Conservation (phyloP, 2,797 vertebrate genomes). For the Stomatorhinus walkeri region DNA sequence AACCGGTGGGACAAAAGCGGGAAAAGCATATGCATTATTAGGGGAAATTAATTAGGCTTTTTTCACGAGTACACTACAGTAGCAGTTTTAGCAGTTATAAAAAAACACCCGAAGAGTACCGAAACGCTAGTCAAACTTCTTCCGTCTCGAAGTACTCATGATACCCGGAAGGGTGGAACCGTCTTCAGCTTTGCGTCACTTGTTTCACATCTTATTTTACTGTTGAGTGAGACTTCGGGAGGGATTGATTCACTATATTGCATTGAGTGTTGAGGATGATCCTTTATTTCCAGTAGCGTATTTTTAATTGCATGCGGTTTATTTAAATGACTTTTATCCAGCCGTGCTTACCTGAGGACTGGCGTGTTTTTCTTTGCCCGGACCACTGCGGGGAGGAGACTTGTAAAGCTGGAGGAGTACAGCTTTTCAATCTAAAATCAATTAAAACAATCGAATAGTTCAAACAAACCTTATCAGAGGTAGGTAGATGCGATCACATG, state of each 20-base stretch:
- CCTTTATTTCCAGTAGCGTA: background rate
- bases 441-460: background rate
- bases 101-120: background rate
- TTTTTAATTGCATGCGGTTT: background rate
- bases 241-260: background rate
- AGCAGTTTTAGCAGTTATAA: background rate
- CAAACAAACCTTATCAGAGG: background rate
- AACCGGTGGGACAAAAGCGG: background rate
- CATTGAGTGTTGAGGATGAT: background rate
- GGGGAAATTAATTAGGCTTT: background rate
- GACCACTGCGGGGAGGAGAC: background rate
- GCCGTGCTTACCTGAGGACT: background rate
- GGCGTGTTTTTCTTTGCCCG: background rate
- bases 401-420: background rate
- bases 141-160: slow-evolving; percentile 35
- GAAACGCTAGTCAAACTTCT: slow-evolving; percentile 18
- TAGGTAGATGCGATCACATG: background rate
- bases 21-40: background rate
- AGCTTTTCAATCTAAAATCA: background rate
- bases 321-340: background rate
- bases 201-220: slow-evolving; percentile 21
- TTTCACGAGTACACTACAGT: background rate
- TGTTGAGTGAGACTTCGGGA: background rate
- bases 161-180: slow-evolving; percentile 52
- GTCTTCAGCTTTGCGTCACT: slow-evolving; percentile 37